Base-by-base conservation (phyloP, 2,888 invertebrate species). In the Himalopsyche japonica region DNA sequence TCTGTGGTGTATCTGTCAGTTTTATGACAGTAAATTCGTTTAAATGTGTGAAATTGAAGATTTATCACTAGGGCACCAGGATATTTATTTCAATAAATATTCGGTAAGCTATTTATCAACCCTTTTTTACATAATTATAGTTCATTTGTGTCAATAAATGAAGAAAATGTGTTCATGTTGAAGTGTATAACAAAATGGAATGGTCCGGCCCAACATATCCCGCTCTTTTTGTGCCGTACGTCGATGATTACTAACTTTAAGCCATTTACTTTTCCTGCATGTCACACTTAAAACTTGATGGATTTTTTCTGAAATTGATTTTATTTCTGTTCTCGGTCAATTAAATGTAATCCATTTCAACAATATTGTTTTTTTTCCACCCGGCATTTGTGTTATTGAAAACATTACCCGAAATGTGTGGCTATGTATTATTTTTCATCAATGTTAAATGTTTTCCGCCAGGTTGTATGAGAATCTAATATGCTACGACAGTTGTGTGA, bases 1-100 rank as follows among this genome's bases (percentile, higher is more conserved):
- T 86, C 79, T 80, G 83, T 76, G 83, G 92, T 92, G 91, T 91
- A 91, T 91, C 90, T 92, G 91, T 91, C 91, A 91, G 91, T 91
- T 89, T 91, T 89, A 91, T 91, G 91, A 90, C 89, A 89, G 89
- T 91, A 91, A 90, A 90, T 90, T 89, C 91, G 91, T 76, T 83
- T 92, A 93, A 91, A 95, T 94, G 94, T 94, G 93, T 92, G 94
- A 95, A 93, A 93, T 95, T 91, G 93, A 93, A 93, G 94, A 94
- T 93, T 95, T 93, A 93, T 93, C 93, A 88, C 90, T 92, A 90
- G 93, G 94, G 93, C 95, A 93, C 92, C 93, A 93, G 92, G 93
- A 94, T 93, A 93, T 93, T 91, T 93, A 93, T 91, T 89, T 91
- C 88, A 93, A 92, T 92, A 94, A 94, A 93, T 93, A 94, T 93